Base-by-base conservation (phyloP, 2,797 vertebrate species). In the Notoglanidium macrostoma region DNA sequence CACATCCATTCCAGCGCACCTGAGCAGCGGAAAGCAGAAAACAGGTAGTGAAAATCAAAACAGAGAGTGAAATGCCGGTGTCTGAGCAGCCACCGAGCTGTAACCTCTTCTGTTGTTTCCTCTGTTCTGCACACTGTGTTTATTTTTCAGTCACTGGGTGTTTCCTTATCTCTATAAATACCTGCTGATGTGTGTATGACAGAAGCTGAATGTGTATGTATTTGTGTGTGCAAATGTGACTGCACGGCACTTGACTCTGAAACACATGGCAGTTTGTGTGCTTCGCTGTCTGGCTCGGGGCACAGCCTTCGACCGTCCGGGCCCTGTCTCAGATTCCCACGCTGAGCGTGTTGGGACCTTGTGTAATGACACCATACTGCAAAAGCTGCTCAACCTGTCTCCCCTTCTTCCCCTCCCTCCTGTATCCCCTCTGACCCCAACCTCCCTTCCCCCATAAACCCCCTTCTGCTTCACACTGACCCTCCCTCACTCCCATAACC, bases 41-140 rank as follows among this genome's bases (percentile, higher is more conserved):
- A 94, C 90, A 90, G 94, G 94, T 94, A 94, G 92, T 93, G 93
- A 95, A 90, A 95, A 90, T 90, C 83, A 80, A 90, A 91, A 91
- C 89, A 85, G 88, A 90, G 89, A 91, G 86, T 89, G 79, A 79
- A 89, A 86, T 63, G 76, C 68, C 40, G 81, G 84, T 76, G 83
- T 81, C 63, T 87, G 81, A 63, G 40, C 70, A 87, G 32, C 78
- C 83, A 85, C 61, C 76, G 51, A 88, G 49, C 70, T 82, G 83
- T 80, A 89, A 88, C 67, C 57, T 83, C 78, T 88, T 90, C 85
- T 88, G 85, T 91, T 89, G 72, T 89, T 83, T 87, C 88, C 86
- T 86, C 77, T 74, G 78, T 54, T 83, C 77, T 88, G 84, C 85
- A 84, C 78, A 68, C 83, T 74, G 83, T 87, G 80, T 90, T 90